Base-by-base conservation (phyloP, 1,140 invertebrate species). In the Aphelinus certus region DNA sequence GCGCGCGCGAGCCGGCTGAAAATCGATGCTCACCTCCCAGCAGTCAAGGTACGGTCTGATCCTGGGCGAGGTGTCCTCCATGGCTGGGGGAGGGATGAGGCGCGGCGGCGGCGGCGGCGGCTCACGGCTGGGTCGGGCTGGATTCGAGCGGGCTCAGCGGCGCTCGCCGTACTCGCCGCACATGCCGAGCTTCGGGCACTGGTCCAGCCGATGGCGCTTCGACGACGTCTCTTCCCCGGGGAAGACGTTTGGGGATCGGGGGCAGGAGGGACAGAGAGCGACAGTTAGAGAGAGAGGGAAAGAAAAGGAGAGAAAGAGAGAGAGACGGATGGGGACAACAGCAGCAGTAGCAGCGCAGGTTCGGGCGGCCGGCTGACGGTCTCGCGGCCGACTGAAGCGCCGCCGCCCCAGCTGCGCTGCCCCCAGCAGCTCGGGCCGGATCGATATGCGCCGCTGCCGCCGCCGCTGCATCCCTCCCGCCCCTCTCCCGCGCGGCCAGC, bases 11-110 rank as follows among this genome's bases (percentile, higher is more conserved):
- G 26, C 26, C 26, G 26, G 26, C 26, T 26, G 26, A 26, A 26
- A 26, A 26, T 26, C 26, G 3, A 58, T 43, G 86, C 88, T 89
- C 69, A 89, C 88, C 71, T 89, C 88, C 87, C 87, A 88, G 70
- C 83, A 84, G 63, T 88, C 88, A 70, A 89, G 75, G 68, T 88
- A 88, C 77, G 86, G 81, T 75, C 83, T 83, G 76, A 88, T 88
- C 79, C 86, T 82, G 48, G 86, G 84, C 45, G 83, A 84, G 67
- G 87, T 78, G 76, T 85, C 87, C 81, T 81, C 85, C 86, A 83
- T 86, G 72, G 76, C 85, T 53, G 51, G 51, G 51, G 4, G 51
- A 53, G 51, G 9, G 51, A 53, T 53, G 51, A 53, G 51, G 9
- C 4, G 9, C 4, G 9, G 51, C 4, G 51, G 42, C 43, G 74